Conservation (phyloP, 2,888 invertebrate species). For the Chalcosyrphus nemorum region DNA sequence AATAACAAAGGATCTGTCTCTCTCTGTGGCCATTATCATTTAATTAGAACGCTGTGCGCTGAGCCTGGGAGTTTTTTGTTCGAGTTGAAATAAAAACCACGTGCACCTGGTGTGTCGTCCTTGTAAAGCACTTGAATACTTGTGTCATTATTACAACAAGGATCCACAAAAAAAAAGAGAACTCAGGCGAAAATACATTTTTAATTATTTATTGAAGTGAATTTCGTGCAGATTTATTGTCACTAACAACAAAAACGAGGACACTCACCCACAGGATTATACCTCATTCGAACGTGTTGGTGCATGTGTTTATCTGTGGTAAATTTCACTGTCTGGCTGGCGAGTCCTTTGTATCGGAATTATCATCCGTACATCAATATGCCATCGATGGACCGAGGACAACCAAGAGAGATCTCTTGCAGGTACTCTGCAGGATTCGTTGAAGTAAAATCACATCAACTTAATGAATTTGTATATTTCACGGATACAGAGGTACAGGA, state of each 20-base stretch:
- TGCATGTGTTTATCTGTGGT: constrained; percentile 29
- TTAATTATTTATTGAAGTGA: constrained; percentile 27
- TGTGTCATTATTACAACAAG: neutral
- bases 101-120: neutral
- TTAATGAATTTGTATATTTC: constrained; percentile 60
- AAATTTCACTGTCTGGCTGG: neutral
- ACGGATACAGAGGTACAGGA: neutral
- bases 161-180: neutral
- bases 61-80: neutral
- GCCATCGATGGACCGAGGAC: neutral
- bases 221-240: constrained; percentile 15
- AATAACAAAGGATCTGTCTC: neutral
- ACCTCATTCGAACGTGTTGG: constrained; percentile 23
- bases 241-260: neutral
- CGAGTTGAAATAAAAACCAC: constrained; percentile 7
- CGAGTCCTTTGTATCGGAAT: constrained; percentile 7
- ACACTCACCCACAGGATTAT: constrained; percentile 12
- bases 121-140: constrained; percentile 12
- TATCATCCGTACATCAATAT: constrained; percentile 48
- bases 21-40: neutral
- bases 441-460: constrained; percentile 53
- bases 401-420: constrained; percentile 27
- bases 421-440: constrained; percentile 6
- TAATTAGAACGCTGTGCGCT: constrained; percentile 11
- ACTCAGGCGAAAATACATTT: neutral